Percentiles rank a stretch among this genome's conserved stretches.
phyloP scores from a whole-genome alignment of 2,888 invertebrate genomes.

The Erannis defoliaria region DNA sequence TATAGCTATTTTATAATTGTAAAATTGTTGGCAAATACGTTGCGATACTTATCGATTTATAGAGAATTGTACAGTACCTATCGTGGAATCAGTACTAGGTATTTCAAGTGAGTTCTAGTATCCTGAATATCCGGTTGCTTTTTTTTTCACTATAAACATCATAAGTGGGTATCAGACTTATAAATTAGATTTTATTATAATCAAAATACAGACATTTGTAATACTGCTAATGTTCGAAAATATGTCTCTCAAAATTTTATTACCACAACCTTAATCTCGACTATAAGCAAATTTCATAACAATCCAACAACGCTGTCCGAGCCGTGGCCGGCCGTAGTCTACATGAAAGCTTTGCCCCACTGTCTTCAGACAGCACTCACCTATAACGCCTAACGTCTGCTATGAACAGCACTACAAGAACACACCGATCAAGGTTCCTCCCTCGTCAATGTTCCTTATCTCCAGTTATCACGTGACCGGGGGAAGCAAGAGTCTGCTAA shows the following conservation, averaged over 20 bases:
- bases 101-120: conserved; percentile 48
- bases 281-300: conserved; percentile 80
- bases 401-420: conserved; percentile 63
- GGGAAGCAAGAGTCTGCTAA: conserved; percentile 67
- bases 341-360: conserved; percentile 64
- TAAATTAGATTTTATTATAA: conserved; percentile 64
- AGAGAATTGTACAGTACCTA: conserved; percentile 61
- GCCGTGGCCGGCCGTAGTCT: conserved; percentile 57
- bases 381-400: conserved; percentile 56
- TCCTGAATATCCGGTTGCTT: conserved; percentile 42
- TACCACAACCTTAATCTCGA: conserved; percentile 83
- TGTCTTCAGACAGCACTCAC: conserved; percentile 46
- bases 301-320: conserved; percentile 71
- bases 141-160: conserved; percentile 51
- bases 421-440: conserved; percentile 55
- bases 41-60: conserved; percentile 52
- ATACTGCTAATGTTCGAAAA: conserved; percentile 82
- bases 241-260: conserved; percentile 82
- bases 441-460: conserved; percentile 52
- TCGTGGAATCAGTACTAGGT: conserved; percentile 64
- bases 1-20: conserved; percentile 57
- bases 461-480: conserved; percentile 67
- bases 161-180: conserved; percentile 77
- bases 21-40: conserved; percentile 61
- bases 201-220: conserved; percentile 79